phyloP scores from a whole-genome alignment of 2,113 vertebrate species.

The Prunella himalayana region DNA sequence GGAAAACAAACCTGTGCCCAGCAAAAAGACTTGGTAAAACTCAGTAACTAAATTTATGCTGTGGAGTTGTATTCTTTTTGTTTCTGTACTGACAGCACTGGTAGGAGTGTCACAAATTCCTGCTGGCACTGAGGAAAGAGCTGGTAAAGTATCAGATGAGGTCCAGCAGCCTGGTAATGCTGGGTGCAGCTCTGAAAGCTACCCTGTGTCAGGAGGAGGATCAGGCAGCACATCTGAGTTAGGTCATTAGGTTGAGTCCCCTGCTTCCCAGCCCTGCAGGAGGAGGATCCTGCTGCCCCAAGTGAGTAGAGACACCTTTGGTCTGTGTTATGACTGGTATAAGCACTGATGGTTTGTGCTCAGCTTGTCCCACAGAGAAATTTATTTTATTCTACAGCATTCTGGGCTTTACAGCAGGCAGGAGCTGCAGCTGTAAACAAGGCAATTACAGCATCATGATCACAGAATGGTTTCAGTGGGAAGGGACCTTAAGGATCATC shows the following conservation, averaged over 20 bases:
- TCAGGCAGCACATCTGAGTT: background rate
- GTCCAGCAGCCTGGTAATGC: background rate
- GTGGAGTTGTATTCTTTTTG: background rate
- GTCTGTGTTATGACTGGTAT: background rate
- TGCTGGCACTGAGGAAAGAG: background rate
- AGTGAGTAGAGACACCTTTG: background rate
- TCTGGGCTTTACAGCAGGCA: background rate
- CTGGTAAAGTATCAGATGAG: background rate
- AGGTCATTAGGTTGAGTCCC: background rate
- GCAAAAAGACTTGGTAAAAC: background rate
- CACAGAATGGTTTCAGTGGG: background rate
- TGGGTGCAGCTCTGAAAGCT: background rate
- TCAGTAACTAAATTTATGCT: background rate
- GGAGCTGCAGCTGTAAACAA: background rate
- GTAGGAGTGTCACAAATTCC: background rate
- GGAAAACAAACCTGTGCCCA: background rate
- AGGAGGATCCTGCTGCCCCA: background rate
- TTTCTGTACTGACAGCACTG: background rate
- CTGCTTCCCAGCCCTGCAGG: background rate
- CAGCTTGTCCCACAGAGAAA: background rate
- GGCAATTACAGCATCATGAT: background rate
- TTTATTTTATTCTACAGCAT: background rate
- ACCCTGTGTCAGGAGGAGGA: background rate
- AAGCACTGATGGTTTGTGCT: background rate
- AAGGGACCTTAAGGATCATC: background rate